Evolutionary conservation across 2,888 invertebrate species (phyloP).

Genomic region (Papilio protenor): DNA sequence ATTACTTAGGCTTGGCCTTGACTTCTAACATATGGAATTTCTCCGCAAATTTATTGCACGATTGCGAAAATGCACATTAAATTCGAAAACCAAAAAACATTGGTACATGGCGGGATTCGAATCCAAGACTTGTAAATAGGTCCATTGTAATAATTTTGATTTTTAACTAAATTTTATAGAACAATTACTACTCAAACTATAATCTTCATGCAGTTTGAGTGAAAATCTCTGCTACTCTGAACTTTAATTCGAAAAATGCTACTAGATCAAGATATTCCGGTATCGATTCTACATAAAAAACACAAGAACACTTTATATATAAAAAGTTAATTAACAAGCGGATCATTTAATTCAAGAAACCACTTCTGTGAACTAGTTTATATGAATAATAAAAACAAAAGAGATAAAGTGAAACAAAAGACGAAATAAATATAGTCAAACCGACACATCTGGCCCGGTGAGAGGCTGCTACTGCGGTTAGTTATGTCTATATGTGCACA

Average conservation of each 20-base stretch:
- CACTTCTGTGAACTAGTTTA: conserved; percentile 8
- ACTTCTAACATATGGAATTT: too few relatives aligned
- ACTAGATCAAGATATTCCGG: background rate
- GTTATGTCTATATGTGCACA: too few relatives aligned
- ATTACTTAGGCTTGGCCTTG: too few relatives aligned
- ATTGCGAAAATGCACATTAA: too few relatives aligned
- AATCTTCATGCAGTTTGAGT: background rate
- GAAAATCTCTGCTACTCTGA: background rate
- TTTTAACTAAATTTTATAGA: background rate
- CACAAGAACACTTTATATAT: background rate
- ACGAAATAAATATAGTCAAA: background rate
- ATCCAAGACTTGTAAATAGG: too few relatives aligned
- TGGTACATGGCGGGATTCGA: too few relatives aligned
- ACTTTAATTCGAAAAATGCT: background rate
- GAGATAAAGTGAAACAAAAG: background rate
- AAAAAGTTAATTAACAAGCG: conserved; percentile 3
- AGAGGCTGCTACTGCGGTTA: too few relatives aligned
- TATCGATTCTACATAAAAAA: background rate
- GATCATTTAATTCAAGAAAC: conserved; percentile 4
- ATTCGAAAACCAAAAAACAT: too few relatives aligned
- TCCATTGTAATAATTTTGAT: too few relatives aligned
- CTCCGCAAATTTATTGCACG: too few relatives aligned
- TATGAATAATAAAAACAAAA: background rate
- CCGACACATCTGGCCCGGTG: too few relatives aligned
- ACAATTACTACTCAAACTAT: background rate